Base-by-base conservation (phyloP, 1,140 invertebrate species). In the Patella vulgata region DNA sequence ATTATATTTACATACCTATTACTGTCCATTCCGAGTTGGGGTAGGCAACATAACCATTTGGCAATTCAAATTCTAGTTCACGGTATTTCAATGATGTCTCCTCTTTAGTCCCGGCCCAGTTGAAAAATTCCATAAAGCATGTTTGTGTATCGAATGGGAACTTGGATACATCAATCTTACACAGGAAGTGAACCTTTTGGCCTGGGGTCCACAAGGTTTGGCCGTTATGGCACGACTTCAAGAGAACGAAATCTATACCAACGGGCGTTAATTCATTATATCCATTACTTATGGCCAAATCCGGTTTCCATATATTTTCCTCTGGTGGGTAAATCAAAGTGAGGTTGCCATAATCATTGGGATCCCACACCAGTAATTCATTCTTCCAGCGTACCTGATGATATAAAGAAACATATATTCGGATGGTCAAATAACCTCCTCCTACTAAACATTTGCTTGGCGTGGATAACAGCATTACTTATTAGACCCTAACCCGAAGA, bases 161-260 rank as follows among this genome's bases (percentile, higher is more conserved):
- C 21, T 52, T 57, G 9, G 53, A 61, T n/a, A 97, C 96, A 78
- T 97, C 94, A 53, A 63, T 43, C 3, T 27, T 39, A 28, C 96
- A 98, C 5, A 93, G 96, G 2, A 94, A 96, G 81, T 98, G 97
- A 81, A 97, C 97, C 79, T 97, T 97, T 4, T 96, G 95, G 28
- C 94, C 95, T 44, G 95, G 95, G 79, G 95, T 94, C 95, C 95
- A 97, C 42, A 91, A 87, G 43, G 47, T 50, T n/a, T 19, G 3
- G 9, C 6, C 25, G 21, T 28, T 11, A 31, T 52, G 14, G 36
- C 23, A 21, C 1, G 31, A 1, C 8, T 25, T 2, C 0, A 59
- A 36, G 28, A 25, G 9, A 47, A 48, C 28, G 31, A 48, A 59
- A 12, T 40, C 17, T 23, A 39, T 44, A 9, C 46, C 57, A 12